Conservation (phyloP, 2,888 invertebrate genomes). For the Dasysyrphus tricinctus region DNA sequence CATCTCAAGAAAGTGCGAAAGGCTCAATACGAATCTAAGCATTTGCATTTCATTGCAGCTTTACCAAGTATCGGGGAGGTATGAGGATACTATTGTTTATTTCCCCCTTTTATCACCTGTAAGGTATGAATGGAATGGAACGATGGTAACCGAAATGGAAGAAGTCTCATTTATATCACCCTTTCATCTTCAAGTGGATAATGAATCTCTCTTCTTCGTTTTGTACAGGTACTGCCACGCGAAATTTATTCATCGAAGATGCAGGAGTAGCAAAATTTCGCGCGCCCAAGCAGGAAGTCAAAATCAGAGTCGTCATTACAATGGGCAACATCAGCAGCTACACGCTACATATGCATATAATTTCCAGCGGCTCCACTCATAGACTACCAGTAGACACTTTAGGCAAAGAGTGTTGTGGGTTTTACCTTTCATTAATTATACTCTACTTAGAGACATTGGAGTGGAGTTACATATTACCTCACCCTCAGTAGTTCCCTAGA, state of each 20-base stretch:
- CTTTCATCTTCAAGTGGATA: slow-evolving; percentile 70
- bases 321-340: slow-evolving; percentile 45
- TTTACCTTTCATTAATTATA: slow-evolving; percentile 77
- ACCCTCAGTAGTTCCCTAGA: slow-evolving; percentile 49
- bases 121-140: slow-evolving; percentile 52
- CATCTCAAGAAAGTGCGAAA: slow-evolving; percentile 69
- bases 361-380: slow-evolving; percentile 9
- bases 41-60: slow-evolving; percentile 67
- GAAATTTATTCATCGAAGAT: slow-evolving; percentile 74
- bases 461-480: slow-evolving; percentile 68
- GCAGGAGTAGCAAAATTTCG: slow-evolving; percentile 47
- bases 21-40: slow-evolving; percentile 62
- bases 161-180: slow-evolving; percentile 61
- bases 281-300: slow-evolving; percentile 70
- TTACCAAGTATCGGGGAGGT: neutral
- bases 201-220: slow-evolving; percentile 53
- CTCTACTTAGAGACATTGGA: slow-evolving; percentile 70
- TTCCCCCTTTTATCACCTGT: slow-evolving; percentile 43
- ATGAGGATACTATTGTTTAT: slow-evolving; percentile 6
- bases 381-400: slow-evolving; percentile 51
- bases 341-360: slow-evolving; percentile 7
- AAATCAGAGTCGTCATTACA: slow-evolving; percentile 70
- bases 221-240: slow-evolving; percentile 21
- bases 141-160: slow-evolving; percentile 53
- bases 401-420: slow-evolving; percentile 69